Percentiles rank a stretch among this genome's conserved stretches.
These are phyloP conservation scores for Cepphus grylle DNA, from an alignment of 2,113 vertebrate species.

Conservation along the genomic window DNA sequence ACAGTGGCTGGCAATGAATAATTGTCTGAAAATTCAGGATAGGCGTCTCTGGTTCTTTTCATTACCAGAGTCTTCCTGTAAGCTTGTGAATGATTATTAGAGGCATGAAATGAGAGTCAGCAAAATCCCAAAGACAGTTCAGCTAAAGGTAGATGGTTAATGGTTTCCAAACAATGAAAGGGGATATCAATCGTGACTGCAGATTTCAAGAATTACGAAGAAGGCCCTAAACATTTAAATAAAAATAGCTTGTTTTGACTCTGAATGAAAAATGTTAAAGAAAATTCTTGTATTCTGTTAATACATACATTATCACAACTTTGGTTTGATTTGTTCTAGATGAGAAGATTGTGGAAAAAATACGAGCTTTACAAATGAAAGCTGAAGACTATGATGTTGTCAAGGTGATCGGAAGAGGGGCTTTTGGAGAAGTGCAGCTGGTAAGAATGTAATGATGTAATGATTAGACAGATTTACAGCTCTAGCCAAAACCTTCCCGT, in stretches of 20 bases:
- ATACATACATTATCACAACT: neutral
- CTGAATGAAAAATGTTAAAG: neutral
- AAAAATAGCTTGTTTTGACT: neutral
- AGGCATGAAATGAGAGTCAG: neutral
- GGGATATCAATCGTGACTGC: neutral
- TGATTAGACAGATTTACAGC: neutral
- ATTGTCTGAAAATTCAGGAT: neutral
- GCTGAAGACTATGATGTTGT: conserved; percentile 98
- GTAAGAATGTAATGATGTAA: conserved; percentile 75
- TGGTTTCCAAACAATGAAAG: neutral
- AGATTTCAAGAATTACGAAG: neutral
- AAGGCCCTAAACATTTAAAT: neutral
- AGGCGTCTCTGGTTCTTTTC: neutral
- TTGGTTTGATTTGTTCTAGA: conserved; percentile 74
- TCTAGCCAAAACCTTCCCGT: neutral
- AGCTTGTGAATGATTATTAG: neutral
- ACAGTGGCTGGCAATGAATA: neutral
- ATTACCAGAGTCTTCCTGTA: neutral
- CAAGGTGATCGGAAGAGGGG: conserved; percentile 97
- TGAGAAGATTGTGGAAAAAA: conserved; percentile 89
- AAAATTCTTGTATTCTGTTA: neutral
- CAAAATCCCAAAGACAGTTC: neutral
- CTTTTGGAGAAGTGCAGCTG: conserved; percentile 98
- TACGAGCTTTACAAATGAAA: conserved; percentile 93
- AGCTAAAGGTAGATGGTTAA: neutral